Evolutionary conservation across 1,140 invertebrate genomes (phyloP).

Genomic region (Pseudomyrmex dendroicus): DNA sequence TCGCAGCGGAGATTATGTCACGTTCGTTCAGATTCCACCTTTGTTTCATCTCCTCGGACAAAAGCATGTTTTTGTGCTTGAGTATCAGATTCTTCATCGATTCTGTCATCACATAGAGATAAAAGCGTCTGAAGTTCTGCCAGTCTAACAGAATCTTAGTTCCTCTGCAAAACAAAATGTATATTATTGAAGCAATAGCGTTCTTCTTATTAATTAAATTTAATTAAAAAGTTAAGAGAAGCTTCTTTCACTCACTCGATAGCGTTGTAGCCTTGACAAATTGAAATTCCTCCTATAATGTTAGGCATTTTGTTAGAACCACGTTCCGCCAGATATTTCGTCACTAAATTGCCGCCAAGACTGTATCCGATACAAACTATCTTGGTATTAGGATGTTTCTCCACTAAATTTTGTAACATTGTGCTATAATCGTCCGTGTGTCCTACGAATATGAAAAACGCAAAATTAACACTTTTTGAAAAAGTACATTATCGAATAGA

Average conservation of each 20-base stretch:
- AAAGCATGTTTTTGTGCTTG: conserved; percentile 90
- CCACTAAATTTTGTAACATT: conserved; percentile 91
- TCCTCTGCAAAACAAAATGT: conserved; percentile 86
- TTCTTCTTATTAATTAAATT: no score
- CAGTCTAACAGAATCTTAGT: conserved; percentile 92
- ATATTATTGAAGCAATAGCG: conserved; percentile 21
- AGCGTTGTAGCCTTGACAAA: conserved; percentile 96
- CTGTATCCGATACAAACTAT: conserved; percentile 95
- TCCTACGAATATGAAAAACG: conserved; percentile 84
- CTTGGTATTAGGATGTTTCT: conserved; percentile 90
- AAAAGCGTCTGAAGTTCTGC: conserved; percentile 94
- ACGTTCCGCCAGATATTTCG: conserved; percentile 94
- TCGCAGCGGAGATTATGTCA: conserved; percentile 93
- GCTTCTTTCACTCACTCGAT: conserved; percentile 88
- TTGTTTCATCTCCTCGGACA: conserved; percentile 91
- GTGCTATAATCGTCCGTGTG: conserved; percentile 93
- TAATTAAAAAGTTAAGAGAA: neutral
- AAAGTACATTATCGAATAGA: neutral
- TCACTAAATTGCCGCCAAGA: conserved; percentile 94
- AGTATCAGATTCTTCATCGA: conserved; percentile 94
- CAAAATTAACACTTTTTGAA: neutral
- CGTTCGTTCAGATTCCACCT: conserved; percentile 90
- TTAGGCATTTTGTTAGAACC: conserved; percentile 87
- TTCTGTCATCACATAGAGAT: conserved; percentile 96
- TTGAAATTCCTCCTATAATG: conserved; percentile 94